Conservation (phyloP, 30 jellyfish, hydroid and myxozoan species). For the Hydra vulgaris region DNA sequence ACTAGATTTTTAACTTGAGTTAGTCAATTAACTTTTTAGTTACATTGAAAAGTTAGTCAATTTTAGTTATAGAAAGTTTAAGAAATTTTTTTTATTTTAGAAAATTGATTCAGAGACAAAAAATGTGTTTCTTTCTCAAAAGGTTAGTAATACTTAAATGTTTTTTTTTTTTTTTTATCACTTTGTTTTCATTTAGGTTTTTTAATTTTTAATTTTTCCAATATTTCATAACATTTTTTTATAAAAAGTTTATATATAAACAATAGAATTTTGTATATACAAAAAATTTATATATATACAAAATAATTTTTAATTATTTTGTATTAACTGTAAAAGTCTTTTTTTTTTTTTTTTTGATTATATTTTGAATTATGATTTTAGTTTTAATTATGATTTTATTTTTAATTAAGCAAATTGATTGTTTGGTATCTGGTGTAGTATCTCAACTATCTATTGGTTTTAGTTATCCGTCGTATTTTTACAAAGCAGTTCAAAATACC, state of each 20-base stretch:
- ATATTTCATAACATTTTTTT: too few species aligned
- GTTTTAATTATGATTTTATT: background rate
- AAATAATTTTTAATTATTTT: too few species aligned
- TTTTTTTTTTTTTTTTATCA: background rate
- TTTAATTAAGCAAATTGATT: constrained; percentile 42
- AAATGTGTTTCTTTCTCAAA: background rate
- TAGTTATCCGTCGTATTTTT: constrained; percentile 52
- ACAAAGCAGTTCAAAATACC: constrained; percentile 49
- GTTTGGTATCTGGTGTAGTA: constrained; percentile 37
- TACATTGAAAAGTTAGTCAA: too few species aligned
- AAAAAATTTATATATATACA: too few species aligned
- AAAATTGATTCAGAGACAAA: constrained; percentile 1
- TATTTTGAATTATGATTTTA: background rate
- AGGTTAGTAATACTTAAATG: constrained; percentile 1
- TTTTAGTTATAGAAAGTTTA: too few species aligned
- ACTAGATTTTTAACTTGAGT: too few species aligned
- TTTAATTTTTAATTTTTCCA: too few species aligned
- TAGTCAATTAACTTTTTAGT: too few species aligned
- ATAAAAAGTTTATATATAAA: too few species aligned
- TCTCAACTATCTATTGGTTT: constrained; percentile 41
- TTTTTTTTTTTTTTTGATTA: background rate
- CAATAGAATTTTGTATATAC: too few species aligned
- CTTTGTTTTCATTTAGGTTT: background rate
- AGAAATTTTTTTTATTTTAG: background rate
- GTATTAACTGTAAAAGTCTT: background rate